Conservation (phyloP, 1,140 invertebrate genomes). For the Coelopa frigida region DNA sequence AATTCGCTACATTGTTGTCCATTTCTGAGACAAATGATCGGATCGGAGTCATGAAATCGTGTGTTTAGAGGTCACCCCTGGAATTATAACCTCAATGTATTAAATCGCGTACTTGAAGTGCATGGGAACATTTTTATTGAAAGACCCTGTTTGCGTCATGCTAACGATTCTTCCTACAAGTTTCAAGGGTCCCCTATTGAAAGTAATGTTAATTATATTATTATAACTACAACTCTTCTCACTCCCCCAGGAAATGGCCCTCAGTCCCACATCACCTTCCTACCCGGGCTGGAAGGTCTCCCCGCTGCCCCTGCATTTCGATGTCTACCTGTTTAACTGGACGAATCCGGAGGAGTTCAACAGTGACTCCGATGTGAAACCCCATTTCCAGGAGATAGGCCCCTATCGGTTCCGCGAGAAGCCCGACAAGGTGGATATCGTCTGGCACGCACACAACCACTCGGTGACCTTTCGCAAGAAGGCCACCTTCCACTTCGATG, state of each 20-base stretch:
- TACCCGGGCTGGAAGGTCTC: constrained; percentile 66
- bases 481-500: constrained; percentile 69
- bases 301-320: constrained; percentile 66
- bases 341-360: constrained; percentile 62
- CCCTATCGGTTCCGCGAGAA: constrained; percentile 70
- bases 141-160: too few relatives aligned
- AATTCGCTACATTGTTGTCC: too few relatives aligned
- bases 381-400: constrained; percentile 60
- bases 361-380: constrained; percentile 48
- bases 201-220: neutral
- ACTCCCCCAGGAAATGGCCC: constrained; percentile 52
- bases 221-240: constrained; percentile 1
- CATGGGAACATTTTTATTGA: too few relatives aligned
- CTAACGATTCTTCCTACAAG: too few relatives aligned
- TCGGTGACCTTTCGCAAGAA: constrained; percentile 77
- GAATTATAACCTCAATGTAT: too few relatives aligned
- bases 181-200: neutral
- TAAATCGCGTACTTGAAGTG: too few relatives aligned
- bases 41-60: too few relatives aligned
- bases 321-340: constrained; percentile 77
- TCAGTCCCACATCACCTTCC: constrained; percentile 54
- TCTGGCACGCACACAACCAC: constrained; percentile 62
- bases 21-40: too few relatives aligned
- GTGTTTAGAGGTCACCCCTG: too few relatives aligned
- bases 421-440: constrained; percentile 63